A percentile compares a stretch with the other conserved stretches of the same genome.
Evolutionary conservation across 1,140 invertebrate genomes (phyloP).

Genomic region (Luehdorfia chinensis): DNA sequence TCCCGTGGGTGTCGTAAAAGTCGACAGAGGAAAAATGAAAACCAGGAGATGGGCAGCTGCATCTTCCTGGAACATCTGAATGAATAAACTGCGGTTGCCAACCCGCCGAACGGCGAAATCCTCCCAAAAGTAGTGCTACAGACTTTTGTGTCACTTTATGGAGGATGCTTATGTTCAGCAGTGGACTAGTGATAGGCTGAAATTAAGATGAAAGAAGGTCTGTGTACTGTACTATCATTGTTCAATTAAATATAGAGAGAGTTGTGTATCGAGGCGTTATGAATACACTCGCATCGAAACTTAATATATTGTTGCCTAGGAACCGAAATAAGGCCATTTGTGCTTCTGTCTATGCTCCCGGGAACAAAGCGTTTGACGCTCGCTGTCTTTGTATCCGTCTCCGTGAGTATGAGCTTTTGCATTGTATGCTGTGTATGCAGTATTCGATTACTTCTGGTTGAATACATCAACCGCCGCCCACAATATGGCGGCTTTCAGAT

Average conservation of each 20-base stretch:
- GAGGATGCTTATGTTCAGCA: no score
- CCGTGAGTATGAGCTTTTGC: slow-evolving; percentile 6
- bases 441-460: slow-evolving; percentile 14
- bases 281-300: slow-evolving; percentile 8
- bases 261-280: slow-evolving; percentile 1
- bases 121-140: no score
- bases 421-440: slow-evolving; percentile 5
- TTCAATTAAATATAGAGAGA: background rate
- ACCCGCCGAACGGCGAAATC: no score
- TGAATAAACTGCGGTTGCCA: no score
- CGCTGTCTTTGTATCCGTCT: slow-evolving; percentile 1
- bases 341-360: background rate
- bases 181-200: no score
- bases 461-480: slow-evolving; percentile 5
- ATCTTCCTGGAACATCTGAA: no score
- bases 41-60: no score
- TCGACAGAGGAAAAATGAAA: no score
- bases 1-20: no score
- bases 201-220: no score
- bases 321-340: slow-evolving; percentile 13
- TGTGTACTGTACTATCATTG: background rate
- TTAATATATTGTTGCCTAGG: slow-evolving; percentile 3
- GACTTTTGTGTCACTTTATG: no score
- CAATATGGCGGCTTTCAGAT: slow-evolving; percentile 9
- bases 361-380: slow-evolving; percentile 10